Evolutionary conservation across 1,140 invertebrate species (phyloP).

Genomic region (Aphaenogaster ashmeadi): DNA sequence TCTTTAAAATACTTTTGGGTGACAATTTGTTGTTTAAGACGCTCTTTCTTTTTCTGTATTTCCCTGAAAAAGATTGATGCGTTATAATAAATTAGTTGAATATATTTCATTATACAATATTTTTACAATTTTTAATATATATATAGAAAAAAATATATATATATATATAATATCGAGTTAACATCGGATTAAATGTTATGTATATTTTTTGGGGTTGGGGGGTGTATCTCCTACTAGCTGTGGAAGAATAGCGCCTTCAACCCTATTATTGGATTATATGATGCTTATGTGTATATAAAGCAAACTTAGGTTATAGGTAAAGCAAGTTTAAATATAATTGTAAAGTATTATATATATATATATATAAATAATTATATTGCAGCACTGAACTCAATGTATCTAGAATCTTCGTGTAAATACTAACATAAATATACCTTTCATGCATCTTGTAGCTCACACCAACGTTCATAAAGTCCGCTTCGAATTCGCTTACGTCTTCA

Average conservation of each 20-base stretch:
- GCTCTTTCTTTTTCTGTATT: conserved; percentile 81
- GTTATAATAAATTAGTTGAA: conserved; percentile 20
- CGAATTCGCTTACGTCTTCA: conserved; percentile 83
- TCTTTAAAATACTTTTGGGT: conserved; percentile 92
- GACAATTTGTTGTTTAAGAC: conserved; percentile 89
- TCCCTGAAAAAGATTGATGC: conserved; percentile 77
- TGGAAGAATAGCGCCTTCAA: no score
- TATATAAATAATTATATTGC: neutral
- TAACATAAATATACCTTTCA: conserved; percentile 71
- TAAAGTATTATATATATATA: neutral
- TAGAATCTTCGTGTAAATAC: conserved; percentile 7
- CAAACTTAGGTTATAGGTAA: neutral
- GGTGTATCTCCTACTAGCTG: no score
- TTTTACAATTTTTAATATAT: conserved; percentile 28
- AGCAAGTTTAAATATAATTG: neutral
- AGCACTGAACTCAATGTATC: neutral
- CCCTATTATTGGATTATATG: no score
- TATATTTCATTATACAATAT: conserved; percentile 44
- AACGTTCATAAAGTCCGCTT: conserved; percentile 87
- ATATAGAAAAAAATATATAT: neutral
- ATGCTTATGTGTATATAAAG: neutral
- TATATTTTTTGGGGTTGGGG: no score
- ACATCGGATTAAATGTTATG: conserved; percentile 3
- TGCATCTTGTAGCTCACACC: conserved; percentile 82
- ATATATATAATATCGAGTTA: neutral